Percentiles rank a stretch among this genome's conserved stretches.
Conservation (phyloP, 2,888 invertebrate genomes). For the Anorthoa munda region DNA sequence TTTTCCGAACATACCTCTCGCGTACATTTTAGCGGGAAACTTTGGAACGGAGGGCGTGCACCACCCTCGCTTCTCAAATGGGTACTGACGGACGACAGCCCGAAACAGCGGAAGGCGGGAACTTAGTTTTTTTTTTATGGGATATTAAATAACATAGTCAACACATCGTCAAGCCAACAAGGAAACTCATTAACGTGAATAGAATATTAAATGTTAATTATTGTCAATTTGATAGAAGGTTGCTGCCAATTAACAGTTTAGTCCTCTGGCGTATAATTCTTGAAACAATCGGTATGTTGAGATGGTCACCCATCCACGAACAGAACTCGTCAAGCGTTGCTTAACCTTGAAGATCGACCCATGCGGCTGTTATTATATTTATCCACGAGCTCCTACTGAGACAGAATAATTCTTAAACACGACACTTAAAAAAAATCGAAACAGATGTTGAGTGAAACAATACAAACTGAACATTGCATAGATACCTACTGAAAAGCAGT, state of each 20-base stretch:
- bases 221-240: not conserved
- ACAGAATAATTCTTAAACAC: no score
- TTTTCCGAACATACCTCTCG: conserved; percentile 78
- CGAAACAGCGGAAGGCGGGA: conserved; percentile 1
- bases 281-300: no score
- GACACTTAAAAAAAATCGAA: no score
- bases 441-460: no score
- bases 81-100: conserved; percentile 72
- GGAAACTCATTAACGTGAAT: not conserved
- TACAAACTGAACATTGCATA: no score
- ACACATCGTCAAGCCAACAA: conserved; percentile 4
- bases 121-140: conserved; percentile 11
- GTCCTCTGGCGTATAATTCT: not conserved
- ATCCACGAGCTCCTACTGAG: no score
- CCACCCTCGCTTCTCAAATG: conserved; percentile 70
- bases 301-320: no score
- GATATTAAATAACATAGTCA: conserved; percentile 16
- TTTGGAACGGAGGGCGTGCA: conserved; percentile 75
- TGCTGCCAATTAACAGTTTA: not conserved
- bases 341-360: no score
- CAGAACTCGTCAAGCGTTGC: no score
- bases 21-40: conserved; percentile 85
- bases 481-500: not conserved
- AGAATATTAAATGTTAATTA: conserved; percentile 5
- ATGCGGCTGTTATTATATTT: no score